Evolutionary conservation across 2,888 invertebrate genomes (phyloP).

Genomic region (Gandaritis pyraliata): DNA sequence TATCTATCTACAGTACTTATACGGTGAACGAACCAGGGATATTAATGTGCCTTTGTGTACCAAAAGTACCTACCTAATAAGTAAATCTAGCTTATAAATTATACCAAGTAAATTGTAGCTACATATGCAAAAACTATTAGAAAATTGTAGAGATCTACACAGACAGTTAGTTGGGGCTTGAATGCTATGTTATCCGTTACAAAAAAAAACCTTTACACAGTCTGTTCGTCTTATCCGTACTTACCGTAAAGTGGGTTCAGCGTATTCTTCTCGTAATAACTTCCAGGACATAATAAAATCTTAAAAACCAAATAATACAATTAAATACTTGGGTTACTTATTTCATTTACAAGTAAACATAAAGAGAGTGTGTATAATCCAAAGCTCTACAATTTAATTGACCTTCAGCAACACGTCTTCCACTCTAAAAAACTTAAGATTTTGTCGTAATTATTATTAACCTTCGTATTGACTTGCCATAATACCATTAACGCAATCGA

Average conservation of each 20-base stretch:
- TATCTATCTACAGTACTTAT: not conserved
- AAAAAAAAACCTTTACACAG: not conserved
- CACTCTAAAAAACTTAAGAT: not conserved
- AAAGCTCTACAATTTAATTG: conserved; percentile 2
- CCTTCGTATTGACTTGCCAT: conserved; percentile 17
- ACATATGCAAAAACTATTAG: not conserved
- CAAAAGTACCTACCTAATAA: conserved; percentile 14
- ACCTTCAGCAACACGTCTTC: conserved; percentile 5
- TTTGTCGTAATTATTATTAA: conserved; percentile 20
- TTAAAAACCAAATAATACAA: too few relatives aligned
- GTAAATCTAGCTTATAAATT: conserved; percentile 6
- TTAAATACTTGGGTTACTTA: too few relatives aligned
- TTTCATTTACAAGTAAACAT: too few relatives aligned
- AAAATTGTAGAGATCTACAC: not conserved
- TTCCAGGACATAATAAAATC: too few relatives aligned
- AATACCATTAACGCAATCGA: conserved; percentile 30
- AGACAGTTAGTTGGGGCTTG: too few relatives aligned
- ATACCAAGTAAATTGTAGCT: conserved; percentile 5
- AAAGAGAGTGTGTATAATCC: not conserved
- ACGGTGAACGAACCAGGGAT: conserved; percentile 25
- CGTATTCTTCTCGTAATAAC: too few relatives aligned
- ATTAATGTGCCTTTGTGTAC: conserved; percentile 32
- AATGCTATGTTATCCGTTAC: too few relatives aligned
- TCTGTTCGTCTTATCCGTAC: too few relatives aligned
- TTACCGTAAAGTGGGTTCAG: too few relatives aligned